phyloP scores from a whole-genome alignment of 2,113 vertebrate species.

The Engraulis encrasicolus region DNA sequence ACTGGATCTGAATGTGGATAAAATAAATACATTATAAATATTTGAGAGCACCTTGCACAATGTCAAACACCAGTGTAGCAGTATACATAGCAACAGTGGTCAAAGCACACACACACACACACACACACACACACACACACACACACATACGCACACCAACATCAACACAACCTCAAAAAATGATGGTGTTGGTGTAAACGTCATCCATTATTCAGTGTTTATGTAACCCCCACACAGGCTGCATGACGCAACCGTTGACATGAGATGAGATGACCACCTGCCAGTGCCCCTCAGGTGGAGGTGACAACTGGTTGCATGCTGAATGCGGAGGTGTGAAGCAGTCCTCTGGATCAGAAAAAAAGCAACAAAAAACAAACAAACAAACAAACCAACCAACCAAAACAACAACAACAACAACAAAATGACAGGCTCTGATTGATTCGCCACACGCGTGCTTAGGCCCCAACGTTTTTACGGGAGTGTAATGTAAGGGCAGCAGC shows the following conservation, averaged over 20 bases:
- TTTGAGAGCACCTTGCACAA: not conserved
- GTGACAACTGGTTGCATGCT: not conserved
- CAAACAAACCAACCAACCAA: too few species aligned
- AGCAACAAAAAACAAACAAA: too few species aligned
- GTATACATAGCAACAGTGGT: not conserved
- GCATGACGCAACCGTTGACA: not conserved
- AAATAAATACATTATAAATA: not conserved
- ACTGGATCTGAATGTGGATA: not conserved
- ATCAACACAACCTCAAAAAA: not conserved
- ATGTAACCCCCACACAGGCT: not conserved
- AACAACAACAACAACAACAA: not conserved
- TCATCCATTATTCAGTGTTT: not conserved
- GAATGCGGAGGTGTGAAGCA: not conserved
- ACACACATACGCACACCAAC: not conserved
- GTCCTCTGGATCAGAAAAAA: too few species aligned
- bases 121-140: not conserved
- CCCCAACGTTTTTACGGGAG: not conserved
- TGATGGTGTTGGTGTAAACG: not conserved
- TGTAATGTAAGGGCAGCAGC: not conserved
- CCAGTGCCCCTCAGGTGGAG: not conserved
- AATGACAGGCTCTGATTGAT: conserved; percentile 9
- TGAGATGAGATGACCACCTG: not conserved
- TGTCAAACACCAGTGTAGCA: not conserved
- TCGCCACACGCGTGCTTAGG: not conserved
- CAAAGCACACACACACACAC: not conserved